phyloP scores from a whole-genome alignment of 2,113 vertebrate genomes.

The Chloebia gouldiae region DNA sequence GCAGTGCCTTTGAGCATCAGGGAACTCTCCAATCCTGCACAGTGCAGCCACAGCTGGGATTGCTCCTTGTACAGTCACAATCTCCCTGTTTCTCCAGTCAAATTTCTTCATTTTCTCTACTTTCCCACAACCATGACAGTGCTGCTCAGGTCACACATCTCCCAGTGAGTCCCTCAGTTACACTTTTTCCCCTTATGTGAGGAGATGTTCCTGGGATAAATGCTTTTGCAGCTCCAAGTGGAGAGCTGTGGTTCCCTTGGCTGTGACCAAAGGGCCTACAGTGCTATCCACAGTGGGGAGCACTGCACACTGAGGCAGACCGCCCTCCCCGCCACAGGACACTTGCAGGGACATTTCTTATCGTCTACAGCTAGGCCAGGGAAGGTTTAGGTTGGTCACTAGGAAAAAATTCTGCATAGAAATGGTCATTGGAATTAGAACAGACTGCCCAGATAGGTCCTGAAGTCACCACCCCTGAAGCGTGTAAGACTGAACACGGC shows the following conservation, averaged over 20 bases:
- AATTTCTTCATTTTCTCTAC: not conserved
- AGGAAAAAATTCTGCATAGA: not conserved
- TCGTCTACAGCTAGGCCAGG: accelerated
- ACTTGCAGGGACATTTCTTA: not conserved
- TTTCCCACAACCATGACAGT: not conserved
- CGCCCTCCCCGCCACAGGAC: accelerated
- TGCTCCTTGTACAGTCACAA: not conserved
- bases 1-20: accelerated
- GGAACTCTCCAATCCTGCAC: too few species aligned
- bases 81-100: not conserved
- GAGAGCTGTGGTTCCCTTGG: accelerated
- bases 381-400: not conserved
- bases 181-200: not conserved
- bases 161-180: accelerated
- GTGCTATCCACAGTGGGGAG: accelerated
- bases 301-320: accelerated
- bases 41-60: not conserved
- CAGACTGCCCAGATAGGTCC: too few species aligned
- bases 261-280: not conserved
- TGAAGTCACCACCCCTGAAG: not conserved
- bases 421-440: not conserved
- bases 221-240: accelerated
- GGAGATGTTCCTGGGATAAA: not conserved
- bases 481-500: accelerated
- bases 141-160: not conserved